Evolutionary conservation across 2,888 invertebrate species (phyloP), one percentile per base, ranked within the genome.

Genomic region (Drosophila mimetica): DNA sequence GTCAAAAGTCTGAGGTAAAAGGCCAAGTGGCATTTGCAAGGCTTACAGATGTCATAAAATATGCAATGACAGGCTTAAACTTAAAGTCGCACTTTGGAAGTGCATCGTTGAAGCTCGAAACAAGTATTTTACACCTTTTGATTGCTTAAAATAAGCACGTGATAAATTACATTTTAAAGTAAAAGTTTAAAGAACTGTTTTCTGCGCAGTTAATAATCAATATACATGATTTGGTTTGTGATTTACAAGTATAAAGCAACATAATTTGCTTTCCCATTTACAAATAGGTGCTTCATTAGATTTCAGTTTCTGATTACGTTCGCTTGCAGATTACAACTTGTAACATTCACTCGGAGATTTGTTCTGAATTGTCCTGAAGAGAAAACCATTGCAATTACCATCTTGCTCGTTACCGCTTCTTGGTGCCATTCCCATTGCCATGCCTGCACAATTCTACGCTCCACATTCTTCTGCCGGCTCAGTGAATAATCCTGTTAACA

Each of bases 401-500:
- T 11, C 25, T 13, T 22, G n/a, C n/a, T 22, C 4, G n/a, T 20
- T 41, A 2, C 41, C 20, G 7, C 41, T 20, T 20, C 22, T 6
- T n/a, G 41, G 42, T 11, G 20, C 9, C 25, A 28, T 20, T 30
- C n/a, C n/a, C 2, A 8, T 14, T 20, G 9, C 22, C 9, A 34
- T 34, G 44, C 34, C 13, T 7, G n/a, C 34, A 11, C 14, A 58
- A 36, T 34, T 25, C 46, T 30, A 34, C 28, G 63, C 41, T 30
- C 41, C 13, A 59, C 30, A 59, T 64, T 63, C 39, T 36, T 63
- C 39, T 32, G 0, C 41, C 36, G 44, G 65, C 34, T 34, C 48
- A 63, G 47, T 63, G 63, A 63, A 44, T 63, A 34, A 48, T 36
- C 65, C 28, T 50, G 64, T 42, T 63, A 42, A 28, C 41, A 20